Evolutionary conservation across 2,113 vertebrate genomes (phyloP).

Genomic region (Hippoglossus stenolepis): DNA sequence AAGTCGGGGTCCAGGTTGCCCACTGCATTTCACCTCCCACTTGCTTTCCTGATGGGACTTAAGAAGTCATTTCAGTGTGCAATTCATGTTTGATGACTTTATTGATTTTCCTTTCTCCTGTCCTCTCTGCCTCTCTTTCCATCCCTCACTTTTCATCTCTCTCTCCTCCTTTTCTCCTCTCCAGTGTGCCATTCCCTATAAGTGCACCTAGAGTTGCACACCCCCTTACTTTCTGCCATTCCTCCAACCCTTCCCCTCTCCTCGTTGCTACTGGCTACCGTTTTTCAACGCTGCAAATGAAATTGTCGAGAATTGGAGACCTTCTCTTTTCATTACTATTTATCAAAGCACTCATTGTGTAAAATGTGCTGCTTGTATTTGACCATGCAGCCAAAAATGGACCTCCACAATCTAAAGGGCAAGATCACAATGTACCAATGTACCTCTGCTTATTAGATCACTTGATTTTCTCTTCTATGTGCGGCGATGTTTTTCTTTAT

Average conservation of each 20-base stretch:
- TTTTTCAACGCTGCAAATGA: constrained; percentile 39
- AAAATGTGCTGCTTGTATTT: constrained; percentile 20
- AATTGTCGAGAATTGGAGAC: constrained; percentile 5
- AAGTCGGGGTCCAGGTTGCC: constrained; percentile 61
- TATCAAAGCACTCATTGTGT: constrained; percentile 16
- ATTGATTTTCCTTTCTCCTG: constrained; percentile 79
- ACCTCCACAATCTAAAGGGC: neutral
- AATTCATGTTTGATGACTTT: constrained; percentile 85
- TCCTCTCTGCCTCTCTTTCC: constrained; percentile 41
- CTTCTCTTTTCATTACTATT: constrained; percentile 50
- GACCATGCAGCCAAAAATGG: neutral
- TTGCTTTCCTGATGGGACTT: constrained; percentile 74
- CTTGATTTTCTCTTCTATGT: neutral
- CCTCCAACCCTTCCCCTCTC: neutral
- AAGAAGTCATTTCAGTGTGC: constrained; percentile 80
- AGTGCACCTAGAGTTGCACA: constrained; percentile 22
- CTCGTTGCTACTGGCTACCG: constrained; percentile 24
- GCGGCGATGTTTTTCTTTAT: neutral
- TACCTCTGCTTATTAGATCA: neutral
- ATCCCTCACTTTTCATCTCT: constrained; percentile 41
- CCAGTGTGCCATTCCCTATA: constrained; percentile 34
- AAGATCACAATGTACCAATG: constrained; percentile 4
- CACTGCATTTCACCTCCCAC: constrained; percentile 66
- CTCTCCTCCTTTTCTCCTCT: constrained; percentile 40
- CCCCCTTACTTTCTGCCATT: too few relatives aligned